These are phyloP conservation scores for Volucella inflata DNA, from an alignment of 2,888 invertebrate species.

Conservation along the genomic window DNA sequence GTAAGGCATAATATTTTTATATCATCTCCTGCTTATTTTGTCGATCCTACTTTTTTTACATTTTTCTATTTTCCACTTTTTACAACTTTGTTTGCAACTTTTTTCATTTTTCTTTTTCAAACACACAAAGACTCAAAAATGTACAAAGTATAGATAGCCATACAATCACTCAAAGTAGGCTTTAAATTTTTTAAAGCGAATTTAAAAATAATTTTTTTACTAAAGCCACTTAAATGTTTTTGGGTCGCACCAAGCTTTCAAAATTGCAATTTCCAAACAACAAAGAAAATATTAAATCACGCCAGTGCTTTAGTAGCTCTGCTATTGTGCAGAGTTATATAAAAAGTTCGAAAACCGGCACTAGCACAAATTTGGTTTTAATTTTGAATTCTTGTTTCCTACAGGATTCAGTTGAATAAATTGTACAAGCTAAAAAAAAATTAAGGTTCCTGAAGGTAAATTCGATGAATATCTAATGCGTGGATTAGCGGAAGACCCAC, in stretches of 20 bases:
- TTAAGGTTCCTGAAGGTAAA: no score
- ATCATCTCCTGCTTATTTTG: background rate
- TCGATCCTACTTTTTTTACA: background rate
- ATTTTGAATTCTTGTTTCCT: background rate
- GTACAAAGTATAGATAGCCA: slow-evolving; percentile 49
- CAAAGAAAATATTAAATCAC: slow-evolving; percentile 40
- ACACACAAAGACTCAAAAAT: slow-evolving; percentile 61
- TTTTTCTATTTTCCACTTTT: background rate
- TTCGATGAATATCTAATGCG: no score
- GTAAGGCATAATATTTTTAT: no score
- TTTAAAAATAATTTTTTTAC: slow-evolving; percentile 51
- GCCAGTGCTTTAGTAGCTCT: slow-evolving; percentile 71
- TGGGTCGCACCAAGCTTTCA: slow-evolving; percentile 59
- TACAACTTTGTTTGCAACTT: background rate
- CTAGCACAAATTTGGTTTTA: slow-evolving; percentile 28
- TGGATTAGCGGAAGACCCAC: no score
- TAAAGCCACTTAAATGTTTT: slow-evolving; percentile 58
- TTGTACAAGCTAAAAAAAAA: background rate
- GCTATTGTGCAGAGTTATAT: slow-evolving; percentile 57
- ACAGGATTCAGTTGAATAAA: background rate
- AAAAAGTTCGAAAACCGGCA: slow-evolving; percentile 61
- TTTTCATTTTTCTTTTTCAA: slow-evolving; percentile 3
- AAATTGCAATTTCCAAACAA: background rate
- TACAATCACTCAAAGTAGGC: slow-evolving; percentile 55
- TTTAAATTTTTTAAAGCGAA: slow-evolving; percentile 65